Percentiles rank a stretch among this genome's conserved stretches.
Evolutionary conservation across 2,797 vertebrate genomes (phyloP).

Genomic region (Oreochromis grahami): DNA sequence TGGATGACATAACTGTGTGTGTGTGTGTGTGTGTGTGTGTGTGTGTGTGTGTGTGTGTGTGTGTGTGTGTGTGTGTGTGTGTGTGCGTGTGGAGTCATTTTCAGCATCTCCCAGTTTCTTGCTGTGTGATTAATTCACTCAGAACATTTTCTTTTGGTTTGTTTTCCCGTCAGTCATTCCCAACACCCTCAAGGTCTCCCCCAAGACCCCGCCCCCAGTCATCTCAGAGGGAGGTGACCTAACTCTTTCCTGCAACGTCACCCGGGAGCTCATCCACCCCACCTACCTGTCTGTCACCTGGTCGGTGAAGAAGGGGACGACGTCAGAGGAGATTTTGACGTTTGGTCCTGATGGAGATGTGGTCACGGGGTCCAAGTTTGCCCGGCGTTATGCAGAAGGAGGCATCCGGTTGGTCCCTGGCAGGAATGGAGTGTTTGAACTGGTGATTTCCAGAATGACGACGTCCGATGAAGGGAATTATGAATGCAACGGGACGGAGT

Average conservation of each 20-base stretch:
- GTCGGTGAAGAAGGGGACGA: constrained; percentile 71
- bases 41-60: background rate
- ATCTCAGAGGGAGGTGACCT: constrained; percentile 83
- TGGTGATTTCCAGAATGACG: constrained; percentile 77
- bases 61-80: too few species aligned
- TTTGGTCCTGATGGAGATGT: constrained; percentile 84
- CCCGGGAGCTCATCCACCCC: constrained; percentile 71
- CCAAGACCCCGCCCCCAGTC: constrained; percentile 7
- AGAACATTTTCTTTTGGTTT: fast-evolving
- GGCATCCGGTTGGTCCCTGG: constrained; percentile 81
- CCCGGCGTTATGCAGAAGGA: constrained; percentile 78
- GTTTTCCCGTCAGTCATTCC: constrained; percentile 78
- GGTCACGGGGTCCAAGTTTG: constrained; percentile 63
- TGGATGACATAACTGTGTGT: background rate
- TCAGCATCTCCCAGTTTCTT: fast-evolving
- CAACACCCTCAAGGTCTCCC: constrained; percentile 80
- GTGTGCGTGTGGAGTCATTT: background rate
- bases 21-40: too few species aligned
- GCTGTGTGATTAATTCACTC: fast-evolving
- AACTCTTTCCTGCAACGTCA: constrained; percentile 80
- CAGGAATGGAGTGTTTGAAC: constrained; percentile 71
- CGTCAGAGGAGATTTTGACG: constrained; percentile 73
- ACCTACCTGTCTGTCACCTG: constrained; percentile 89
- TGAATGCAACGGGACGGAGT: constrained; percentile 83
- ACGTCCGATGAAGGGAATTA: constrained; percentile 80